A percentile compares a stretch with the other conserved stretches of the same genome.
These are phyloP conservation scores for Pseudomyrmex flavicornis DNA, from an alignment of 1,140 invertebrate genomes.

Conservation along the genomic window DNA sequence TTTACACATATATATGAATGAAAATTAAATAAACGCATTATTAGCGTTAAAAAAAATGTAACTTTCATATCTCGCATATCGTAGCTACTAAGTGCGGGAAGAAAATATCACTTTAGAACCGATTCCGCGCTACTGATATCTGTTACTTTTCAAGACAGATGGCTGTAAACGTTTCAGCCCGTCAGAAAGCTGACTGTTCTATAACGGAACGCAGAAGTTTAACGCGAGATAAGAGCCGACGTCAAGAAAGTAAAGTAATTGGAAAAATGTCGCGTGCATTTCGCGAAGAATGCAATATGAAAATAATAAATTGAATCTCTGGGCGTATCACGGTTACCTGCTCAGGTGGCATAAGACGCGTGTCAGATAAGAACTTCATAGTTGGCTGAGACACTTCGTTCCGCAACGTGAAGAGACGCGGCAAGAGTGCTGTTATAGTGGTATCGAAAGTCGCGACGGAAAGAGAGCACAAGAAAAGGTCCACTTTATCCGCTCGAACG, in stretches of 20 bases:
- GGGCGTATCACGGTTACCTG: constrained; percentile 29
- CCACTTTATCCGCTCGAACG: constrained; percentile 24
- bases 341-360: constrained; percentile 25
- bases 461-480: constrained; percentile 52
- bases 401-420: background rate
- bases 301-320: constrained; percentile 43
- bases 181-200: background rate
- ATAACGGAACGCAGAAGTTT: constrained; percentile 9
- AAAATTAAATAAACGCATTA: too few relatives aligned
- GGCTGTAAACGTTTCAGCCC: too few relatives aligned
- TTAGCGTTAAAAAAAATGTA: background rate
- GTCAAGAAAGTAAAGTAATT: constrained; percentile 52
- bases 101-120: background rate
- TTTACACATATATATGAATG: too few relatives aligned
- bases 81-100: background rate
- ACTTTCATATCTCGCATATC: background rate
- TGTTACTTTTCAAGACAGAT: background rate
- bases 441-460: constrained; percentile 26
- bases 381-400: constrained; percentile 47
- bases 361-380: constrained; percentile 53
- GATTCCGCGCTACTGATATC: background rate
- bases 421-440: constrained; percentile 24
- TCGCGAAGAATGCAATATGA: constrained; percentile 30
- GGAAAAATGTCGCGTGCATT: constrained; percentile 28
- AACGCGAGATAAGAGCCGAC: constrained; percentile 32